Evolutionary conservation across 2,888 invertebrate species (phyloP).

Genomic region (Dasypolia templi): DNA sequence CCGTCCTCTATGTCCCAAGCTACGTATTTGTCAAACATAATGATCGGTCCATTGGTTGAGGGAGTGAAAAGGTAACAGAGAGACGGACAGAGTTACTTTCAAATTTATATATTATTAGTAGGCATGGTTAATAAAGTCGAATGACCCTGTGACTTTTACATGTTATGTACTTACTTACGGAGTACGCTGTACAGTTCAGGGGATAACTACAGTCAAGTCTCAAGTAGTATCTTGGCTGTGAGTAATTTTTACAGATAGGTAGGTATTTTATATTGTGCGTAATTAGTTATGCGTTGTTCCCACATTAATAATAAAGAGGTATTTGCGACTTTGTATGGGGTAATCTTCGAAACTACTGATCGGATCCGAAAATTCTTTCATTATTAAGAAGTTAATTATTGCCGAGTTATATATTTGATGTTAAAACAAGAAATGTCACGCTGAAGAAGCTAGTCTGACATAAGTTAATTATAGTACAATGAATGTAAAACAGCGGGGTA

Average conservation of each 20-base stretch:
- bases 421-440: too few species aligned
- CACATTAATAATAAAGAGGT: too few species aligned
- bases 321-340: too few species aligned
- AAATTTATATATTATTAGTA: neutral
- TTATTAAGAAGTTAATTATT: too few species aligned
- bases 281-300: neutral
- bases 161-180: too few species aligned
- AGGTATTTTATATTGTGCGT: neutral
- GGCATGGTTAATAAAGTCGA: neutral
- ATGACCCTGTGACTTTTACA: neutral
- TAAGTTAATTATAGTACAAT: too few species aligned
- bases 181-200: too few species aligned
- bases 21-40: neutral
- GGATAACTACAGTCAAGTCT: neutral
- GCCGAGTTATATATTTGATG: too few species aligned
- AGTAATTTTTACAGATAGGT: neutral
- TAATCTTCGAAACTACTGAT: too few species aligned
- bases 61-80: neutral
- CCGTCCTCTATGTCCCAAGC: neutral
- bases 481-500: too few species aligned
- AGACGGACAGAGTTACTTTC: neutral
- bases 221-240: slow-evolving; percentile 1
- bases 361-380: too few species aligned
- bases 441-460: too few species aligned
- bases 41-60: neutral